phyloP scores from a whole-genome alignment of 2,113 vertebrate genomes.

The Nycticorax nycticorax region DNA sequence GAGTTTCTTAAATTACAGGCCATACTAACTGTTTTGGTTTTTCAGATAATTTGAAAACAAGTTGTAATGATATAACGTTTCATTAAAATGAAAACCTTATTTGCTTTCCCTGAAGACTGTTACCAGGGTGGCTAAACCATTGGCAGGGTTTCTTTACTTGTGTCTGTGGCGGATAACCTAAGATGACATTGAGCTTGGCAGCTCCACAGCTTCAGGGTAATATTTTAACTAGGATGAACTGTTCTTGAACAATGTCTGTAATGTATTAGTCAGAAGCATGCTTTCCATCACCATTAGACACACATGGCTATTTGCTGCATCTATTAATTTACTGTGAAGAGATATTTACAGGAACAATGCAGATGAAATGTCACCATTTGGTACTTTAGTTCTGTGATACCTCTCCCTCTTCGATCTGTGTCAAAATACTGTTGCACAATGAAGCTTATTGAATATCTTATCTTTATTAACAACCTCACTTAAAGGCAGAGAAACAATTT shows the following conservation, averaged over 20 bases:
- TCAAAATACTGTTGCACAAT: neutral
- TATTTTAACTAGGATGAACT: slow-evolving; percentile 66
- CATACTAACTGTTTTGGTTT: neutral
- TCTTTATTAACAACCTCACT: neutral
- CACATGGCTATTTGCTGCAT: slow-evolving; percentile 52
- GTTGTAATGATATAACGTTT: neutral
- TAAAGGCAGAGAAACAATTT: neutral
- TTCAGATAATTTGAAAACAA: neutral
- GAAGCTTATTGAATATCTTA: neutral
- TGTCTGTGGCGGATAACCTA: slow-evolving; percentile 50
- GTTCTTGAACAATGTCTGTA: slow-evolving; percentile 59
- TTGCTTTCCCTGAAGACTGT: slow-evolving; percentile 8
- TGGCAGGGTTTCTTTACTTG: neutral
- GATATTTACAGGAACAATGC: slow-evolving; percentile 29
- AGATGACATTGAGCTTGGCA: slow-evolving; percentile 61
- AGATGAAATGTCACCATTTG: neutral
- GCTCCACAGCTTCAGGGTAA: slow-evolving; percentile 35
- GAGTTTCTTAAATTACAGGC: neutral
- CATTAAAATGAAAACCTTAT: neutral
- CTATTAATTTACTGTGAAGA: slow-evolving; percentile 67
- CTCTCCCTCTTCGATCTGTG: neutral
- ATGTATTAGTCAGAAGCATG: slow-evolving; percentile 51
- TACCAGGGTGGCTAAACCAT: slow-evolving; percentile 9
- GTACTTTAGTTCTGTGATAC: neutral
- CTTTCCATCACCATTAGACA: slow-evolving; percentile 66